Percentiles rank a stretch among this genome's conserved stretches.
These are phyloP conservation scores for Tangachromis dhanisi DNA, from an alignment of 2,113 vertebrate genomes.

Conservation along the genomic window DNA sequence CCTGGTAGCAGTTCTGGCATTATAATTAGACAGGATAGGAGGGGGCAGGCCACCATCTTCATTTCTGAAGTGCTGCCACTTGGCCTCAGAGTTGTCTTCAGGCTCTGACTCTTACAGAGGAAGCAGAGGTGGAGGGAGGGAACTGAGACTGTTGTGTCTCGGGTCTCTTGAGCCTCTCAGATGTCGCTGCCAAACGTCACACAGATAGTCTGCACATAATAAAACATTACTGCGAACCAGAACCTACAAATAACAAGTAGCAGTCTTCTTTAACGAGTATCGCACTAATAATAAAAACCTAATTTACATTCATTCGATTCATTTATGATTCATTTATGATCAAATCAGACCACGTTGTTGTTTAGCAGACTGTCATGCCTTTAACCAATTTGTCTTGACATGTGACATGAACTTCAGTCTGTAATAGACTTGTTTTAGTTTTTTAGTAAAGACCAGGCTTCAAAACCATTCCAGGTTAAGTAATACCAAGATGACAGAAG, in stretches of 20 bases:
- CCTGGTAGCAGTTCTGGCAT: conserved; percentile 29
- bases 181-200: conserved; percentile 41
- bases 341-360: neutral
- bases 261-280: neutral
- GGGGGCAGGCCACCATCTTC: conserved; percentile 41
- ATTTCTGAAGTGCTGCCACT: conserved; percentile 67
- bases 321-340: neutral
- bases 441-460: neutral
- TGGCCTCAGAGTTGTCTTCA: conserved; percentile 51
- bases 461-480: neutral
- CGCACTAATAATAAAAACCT: neutral
- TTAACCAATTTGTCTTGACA: neutral
- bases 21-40: conserved; percentile 33
- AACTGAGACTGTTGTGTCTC: conserved; percentile 18
- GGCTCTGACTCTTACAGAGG: conserved; percentile 11
- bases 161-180: conserved; percentile 26
- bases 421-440: neutral
- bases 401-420: accelerated
- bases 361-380: neutral
- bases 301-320: neutral
- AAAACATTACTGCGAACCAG: conserved; percentile 5
- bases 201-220: neutral
- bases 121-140: neutral
- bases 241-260: neutral
- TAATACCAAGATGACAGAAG: neutral